A percentile compares a stretch with the other conserved stretches of the same genome.
Evolutionary conservation across 2,797 vertebrate genomes (phyloP).

Genomic region (Danio aesculapii): DNA sequence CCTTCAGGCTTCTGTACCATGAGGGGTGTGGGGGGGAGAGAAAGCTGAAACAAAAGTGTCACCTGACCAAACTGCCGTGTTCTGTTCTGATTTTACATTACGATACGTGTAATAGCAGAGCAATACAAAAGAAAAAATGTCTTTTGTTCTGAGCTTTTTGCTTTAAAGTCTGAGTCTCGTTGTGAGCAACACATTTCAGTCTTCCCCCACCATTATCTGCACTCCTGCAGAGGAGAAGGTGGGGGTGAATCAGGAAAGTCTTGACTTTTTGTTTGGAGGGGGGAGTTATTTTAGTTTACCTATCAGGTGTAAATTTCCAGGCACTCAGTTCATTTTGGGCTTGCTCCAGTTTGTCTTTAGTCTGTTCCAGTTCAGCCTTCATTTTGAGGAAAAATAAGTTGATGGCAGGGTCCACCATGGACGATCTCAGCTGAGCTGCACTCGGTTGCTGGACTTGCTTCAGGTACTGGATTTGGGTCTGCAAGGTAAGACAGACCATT

Average conservation of each 20-base stretch:
- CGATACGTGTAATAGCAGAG: constrained; percentile 95
- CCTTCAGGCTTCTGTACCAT: constrained; percentile 96
- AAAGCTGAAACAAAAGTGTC: constrained; percentile 99
- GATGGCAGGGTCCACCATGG: constrained; percentile 99
- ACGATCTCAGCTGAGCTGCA: constrained; percentile 97
- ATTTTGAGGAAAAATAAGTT: constrained; percentile 99
- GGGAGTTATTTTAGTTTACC: constrained; percentile 95
- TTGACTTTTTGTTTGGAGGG: constrained; percentile 87
- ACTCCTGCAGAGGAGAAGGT: constrained; percentile 94
- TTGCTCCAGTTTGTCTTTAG: constrained; percentile 99
- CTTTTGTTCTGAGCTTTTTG: constrained; percentile 82
- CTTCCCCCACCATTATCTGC: constrained; percentile 91
- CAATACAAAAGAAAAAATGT: constrained; percentile 88
- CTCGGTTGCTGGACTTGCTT: constrained; percentile 99
- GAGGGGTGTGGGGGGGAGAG: constrained; percentile 79
- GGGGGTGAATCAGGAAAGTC: constrained; percentile 94
- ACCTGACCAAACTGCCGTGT: constrained; percentile 91
- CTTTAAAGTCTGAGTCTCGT: constrained; percentile 99
- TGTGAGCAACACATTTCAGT: constrained; percentile 96
- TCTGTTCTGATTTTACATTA: constrained; percentile 79
- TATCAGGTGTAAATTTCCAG: constrained; percentile 99
- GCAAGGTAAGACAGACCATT: constrained; percentile 68
- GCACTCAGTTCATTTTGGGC: constrained; percentile 99
- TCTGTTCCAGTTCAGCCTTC: constrained; percentile 99
- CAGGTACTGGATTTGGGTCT: constrained; percentile 99